phyloP scores from a whole-genome alignment of 1,140 invertebrate species.

The Drosophila sturtevanti region DNA sequence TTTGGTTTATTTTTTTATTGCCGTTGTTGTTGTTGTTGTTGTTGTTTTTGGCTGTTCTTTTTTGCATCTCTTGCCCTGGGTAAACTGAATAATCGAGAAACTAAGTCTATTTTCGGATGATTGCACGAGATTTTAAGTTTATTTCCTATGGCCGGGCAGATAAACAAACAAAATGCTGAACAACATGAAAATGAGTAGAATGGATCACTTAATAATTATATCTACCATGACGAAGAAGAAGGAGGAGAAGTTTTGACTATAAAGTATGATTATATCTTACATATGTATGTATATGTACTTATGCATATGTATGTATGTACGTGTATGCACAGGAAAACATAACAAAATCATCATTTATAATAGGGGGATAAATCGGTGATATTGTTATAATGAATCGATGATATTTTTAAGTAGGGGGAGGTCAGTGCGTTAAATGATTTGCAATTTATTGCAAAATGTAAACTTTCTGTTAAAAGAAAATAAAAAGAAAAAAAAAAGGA shows the following conservation, averaged over 20 bases:
- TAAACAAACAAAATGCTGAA: constrained; percentile 61
- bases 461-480: constrained; percentile 37
- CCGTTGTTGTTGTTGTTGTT: too few species aligned
- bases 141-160: constrained; percentile 35
- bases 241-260: neutral
- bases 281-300: neutral
- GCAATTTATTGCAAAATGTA: constrained; percentile 54
- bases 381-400: too few species aligned
- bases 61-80: constrained; percentile 13
- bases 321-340: neutral
- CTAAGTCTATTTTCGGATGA: constrained; percentile 59
- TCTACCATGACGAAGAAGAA: constrained; percentile 58
- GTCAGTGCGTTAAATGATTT: constrained; percentile 41
- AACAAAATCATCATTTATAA: neutral
- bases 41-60: neutral
- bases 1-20: neutral
- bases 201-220: constrained; percentile 69
- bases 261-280: constrained; percentile 12
- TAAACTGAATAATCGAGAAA: constrained; percentile 30
- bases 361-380: neutral
- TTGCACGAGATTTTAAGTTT: constrained; percentile 68
- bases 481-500: too few species aligned
- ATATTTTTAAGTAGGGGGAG: neutral
- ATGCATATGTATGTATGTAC: too few species aligned
- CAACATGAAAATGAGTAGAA: constrained; percentile 36